These are phyloP conservation scores for Tragelaphus strepsiceros DNA, from an alignment of 2,113 vertebrate species.

Conservation along the genomic window DNA sequence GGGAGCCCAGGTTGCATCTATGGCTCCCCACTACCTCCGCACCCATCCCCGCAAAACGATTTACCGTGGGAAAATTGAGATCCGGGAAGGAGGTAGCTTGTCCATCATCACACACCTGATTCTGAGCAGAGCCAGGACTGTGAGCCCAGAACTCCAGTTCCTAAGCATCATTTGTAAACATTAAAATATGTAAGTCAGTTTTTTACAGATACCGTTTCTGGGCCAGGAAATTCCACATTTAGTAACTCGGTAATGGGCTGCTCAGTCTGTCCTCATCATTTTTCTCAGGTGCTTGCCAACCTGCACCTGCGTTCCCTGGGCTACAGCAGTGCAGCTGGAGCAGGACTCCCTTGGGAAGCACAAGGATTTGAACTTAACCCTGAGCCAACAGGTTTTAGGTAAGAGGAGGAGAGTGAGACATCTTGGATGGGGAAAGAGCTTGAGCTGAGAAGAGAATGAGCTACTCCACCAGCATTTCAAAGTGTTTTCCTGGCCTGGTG, in stretches of 20 bases:
- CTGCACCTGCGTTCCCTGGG: rapidly evolving
- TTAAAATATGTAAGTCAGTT: background rate
- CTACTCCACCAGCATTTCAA: background rate
- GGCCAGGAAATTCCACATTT: background rate
- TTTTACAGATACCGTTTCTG: background rate
- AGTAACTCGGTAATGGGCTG: background rate
- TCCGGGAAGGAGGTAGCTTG: background rate
- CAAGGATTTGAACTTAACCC: background rate
- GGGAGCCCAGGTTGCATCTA: background rate
- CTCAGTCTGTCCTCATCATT: background rate
- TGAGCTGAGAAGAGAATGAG: background rate
- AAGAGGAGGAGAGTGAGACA: background rate
- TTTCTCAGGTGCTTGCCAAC: background rate
- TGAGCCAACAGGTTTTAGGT: background rate
- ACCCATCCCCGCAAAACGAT: rapidly evolving
- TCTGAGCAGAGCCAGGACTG: background rate
- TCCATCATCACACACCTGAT: background rate
- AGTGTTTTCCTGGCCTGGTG: background rate
- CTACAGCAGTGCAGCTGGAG: background rate
- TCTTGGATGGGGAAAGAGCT: background rate
- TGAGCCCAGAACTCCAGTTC: background rate
- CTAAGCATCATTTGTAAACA: background rate
- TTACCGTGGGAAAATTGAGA: background rate
- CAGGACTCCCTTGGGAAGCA: background rate
- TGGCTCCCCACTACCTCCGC: background rate